Percentiles rank a stretch among this genome's conserved stretches.
phyloP scores from a whole-genome alignment of 2,113 vertebrate species.

The Rutilus rutilus region DNA sequence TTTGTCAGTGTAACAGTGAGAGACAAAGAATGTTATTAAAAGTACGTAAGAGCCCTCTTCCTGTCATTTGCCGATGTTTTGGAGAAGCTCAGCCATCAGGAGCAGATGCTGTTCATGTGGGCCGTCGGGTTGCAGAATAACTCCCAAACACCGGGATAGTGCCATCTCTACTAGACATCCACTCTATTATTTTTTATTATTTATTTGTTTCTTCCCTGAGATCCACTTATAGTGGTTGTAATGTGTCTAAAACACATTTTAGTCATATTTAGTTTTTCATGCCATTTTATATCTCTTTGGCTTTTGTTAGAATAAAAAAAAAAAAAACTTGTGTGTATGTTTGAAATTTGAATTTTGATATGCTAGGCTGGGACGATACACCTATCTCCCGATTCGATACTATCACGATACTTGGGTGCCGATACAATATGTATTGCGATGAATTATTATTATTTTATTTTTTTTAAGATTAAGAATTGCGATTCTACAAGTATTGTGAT shows the following conservation, averaged over 20 bases:
- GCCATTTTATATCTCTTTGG: background rate
- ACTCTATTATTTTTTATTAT: background rate
- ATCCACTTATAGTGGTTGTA: background rate
- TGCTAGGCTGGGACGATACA: background rate
- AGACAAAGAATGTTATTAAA: background rate
- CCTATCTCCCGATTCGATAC: too few species aligned
- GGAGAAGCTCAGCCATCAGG: constrained; percentile 22
- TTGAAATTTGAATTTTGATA: background rate
- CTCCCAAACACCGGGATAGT: too few species aligned
- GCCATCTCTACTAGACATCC: background rate
- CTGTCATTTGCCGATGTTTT: constrained; percentile 41
- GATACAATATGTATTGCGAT: too few species aligned
- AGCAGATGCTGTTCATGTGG: constrained; percentile 36
- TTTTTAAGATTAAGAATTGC: too few species aligned
- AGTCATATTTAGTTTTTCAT: background rate
- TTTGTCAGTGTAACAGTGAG: background rate
- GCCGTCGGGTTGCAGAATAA: background rate
- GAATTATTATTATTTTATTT: too few species aligned
- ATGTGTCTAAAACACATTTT: background rate
- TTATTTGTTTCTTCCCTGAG: background rate
- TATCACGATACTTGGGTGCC: too few species aligned
- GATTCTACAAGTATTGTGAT: too few species aligned
- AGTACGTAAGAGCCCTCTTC: background rate
- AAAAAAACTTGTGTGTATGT: background rate
- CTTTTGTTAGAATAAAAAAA: too few species aligned